Percentiles rank a stretch among this genome's conserved stretches.
These are phyloP conservation scores for Nomada ruficornis DNA, from an alignment of 2,888 invertebrate species.

Conservation along the genomic window DNA sequence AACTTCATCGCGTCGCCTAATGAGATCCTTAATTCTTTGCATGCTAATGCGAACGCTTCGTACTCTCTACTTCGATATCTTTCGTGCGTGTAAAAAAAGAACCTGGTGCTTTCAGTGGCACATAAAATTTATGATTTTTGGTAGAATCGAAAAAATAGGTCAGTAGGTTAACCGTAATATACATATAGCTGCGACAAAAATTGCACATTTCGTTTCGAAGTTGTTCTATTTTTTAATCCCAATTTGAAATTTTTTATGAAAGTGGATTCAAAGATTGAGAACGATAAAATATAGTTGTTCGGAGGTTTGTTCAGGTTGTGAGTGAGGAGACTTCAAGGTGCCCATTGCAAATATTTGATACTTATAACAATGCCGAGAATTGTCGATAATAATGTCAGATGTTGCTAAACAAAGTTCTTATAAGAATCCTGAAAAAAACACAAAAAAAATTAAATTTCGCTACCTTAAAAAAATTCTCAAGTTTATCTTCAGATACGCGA, in stretches of 20 bases:
- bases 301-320: too few species aligned
- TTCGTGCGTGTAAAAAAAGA: neutral
- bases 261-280: too few species aligned
- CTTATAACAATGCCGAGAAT: neutral
- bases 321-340: neutral
- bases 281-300: too few species aligned
- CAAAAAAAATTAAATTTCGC: neutral
- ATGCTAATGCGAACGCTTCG: neutral
- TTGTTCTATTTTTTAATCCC: too few species aligned
- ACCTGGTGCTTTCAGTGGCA: neutral
- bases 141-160: neutral
- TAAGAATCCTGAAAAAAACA: constrained; percentile 8
- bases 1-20: neutral
- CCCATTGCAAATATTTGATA: constrained; percentile 13
- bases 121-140: constrained; percentile 7
- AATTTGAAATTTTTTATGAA: too few species aligned
- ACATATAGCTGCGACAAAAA: neutral
- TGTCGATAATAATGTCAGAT: constrained; percentile 17
- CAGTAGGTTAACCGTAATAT: neutral
- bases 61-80: neutral
- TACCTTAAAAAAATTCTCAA: neutral
- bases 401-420: neutral
- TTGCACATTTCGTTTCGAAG: too few species aligned
- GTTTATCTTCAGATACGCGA: too few species aligned
- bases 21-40: constrained; percentile 9